Conservation (phyloP, 1,140 invertebrate species). For the Brachionus rubens region DNA sequence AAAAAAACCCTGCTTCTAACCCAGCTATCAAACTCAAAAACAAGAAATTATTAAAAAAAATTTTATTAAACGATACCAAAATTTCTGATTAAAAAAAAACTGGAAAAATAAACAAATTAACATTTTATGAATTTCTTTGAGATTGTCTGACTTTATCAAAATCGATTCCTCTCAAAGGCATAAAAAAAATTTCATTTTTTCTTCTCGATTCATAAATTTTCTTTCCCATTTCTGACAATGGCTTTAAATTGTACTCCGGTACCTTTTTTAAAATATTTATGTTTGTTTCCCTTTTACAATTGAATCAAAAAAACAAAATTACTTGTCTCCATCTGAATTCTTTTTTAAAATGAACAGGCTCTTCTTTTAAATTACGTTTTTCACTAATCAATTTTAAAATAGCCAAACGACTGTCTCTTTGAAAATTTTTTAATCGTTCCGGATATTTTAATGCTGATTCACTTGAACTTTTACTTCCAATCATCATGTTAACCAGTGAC, state of each 20-base stretch:
- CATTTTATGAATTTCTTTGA: background rate
- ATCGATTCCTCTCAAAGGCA: background rate
- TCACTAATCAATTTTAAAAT: background rate
- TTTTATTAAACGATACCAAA: too few relatives aligned
- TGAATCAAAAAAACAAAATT: background rate
- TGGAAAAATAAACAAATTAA: background rate
- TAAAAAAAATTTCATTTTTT: background rate
- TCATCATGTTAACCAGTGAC: background rate
- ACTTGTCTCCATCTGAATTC: background rate
- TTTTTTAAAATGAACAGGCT: background rate
- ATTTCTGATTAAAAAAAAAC: too few relatives aligned
- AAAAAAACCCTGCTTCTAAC: too few relatives aligned
- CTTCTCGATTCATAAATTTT: background rate
- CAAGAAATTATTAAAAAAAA: too few relatives aligned
- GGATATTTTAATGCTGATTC: background rate
- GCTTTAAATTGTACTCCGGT: background rate
- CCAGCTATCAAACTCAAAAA: too few relatives aligned
- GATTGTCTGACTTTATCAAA: background rate
- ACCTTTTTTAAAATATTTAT: background rate
- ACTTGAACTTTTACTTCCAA: background rate
- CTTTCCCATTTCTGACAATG: background rate
- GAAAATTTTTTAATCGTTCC: background rate
- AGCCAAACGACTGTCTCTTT: background rate
- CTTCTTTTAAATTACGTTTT: slow-evolving; percentile 18
- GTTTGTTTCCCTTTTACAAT: too few relatives aligned